Conservation (phyloP, 2,888 invertebrate species). For the Syrista parreyssii region DNA sequence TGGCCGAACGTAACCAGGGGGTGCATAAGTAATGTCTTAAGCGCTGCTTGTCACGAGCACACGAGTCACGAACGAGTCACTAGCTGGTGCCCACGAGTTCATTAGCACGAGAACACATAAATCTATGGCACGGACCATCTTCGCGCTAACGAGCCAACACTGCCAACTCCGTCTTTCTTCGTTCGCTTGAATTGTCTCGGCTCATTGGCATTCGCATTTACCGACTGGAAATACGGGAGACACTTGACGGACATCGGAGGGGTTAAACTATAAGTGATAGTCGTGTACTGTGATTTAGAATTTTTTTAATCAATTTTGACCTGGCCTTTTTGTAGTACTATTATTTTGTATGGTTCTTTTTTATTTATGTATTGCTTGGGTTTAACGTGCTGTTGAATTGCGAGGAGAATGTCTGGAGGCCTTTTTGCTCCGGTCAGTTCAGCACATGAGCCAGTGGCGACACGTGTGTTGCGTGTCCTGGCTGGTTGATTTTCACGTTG, state of each 20-base stretch:
- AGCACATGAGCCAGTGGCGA: neutral
- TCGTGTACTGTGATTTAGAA: neutral
- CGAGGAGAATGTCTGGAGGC: neutral
- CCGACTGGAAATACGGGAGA: neutral
- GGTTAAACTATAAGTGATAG: neutral
- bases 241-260: neutral
- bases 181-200: neutral
- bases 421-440: too few species aligned
- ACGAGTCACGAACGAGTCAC: constrained; percentile 37
- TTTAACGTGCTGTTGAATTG: neutral
- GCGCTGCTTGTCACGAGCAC: constrained; percentile 27
- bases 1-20: neutral
- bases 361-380: neutral
- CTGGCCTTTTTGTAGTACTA: too few species aligned
- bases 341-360: neutral
- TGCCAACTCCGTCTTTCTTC: constrained; percentile 2
- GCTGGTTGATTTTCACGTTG: neutral
- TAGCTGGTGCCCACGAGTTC: constrained; percentile 36
- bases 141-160: constrained; percentile 37
- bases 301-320: neutral
- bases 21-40: constrained; percentile 24
- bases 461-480: neutral
- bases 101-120: constrained; percentile 46
- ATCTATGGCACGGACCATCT: constrained; percentile 29
- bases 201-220: neutral